Conservation (phyloP, 1,140 invertebrate genomes). For the Caenorhabditis elegans region DNA sequence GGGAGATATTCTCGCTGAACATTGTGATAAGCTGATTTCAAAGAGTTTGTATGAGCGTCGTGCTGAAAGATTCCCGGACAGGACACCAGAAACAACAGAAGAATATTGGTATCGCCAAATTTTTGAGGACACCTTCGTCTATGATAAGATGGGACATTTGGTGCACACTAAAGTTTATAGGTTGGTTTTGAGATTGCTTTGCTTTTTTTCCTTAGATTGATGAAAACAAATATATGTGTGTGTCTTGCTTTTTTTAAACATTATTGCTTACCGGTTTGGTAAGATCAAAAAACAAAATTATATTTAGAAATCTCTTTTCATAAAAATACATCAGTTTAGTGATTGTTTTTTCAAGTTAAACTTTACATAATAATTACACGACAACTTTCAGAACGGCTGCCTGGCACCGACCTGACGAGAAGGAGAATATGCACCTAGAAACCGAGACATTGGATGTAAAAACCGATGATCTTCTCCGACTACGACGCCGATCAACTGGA, state of each 20-base stretch:
- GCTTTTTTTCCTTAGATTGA: too few species aligned
- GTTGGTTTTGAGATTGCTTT: conserved; percentile 35
- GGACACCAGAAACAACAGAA: conserved; percentile 63
- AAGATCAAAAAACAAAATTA: not conserved
- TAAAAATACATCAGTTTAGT: too few species aligned
- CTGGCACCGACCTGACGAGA: conserved; percentile 57
- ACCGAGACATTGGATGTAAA: conserved; percentile 44
- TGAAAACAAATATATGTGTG: too few species aligned
- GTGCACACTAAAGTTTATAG: conserved; percentile 65
- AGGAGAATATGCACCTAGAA: conserved; percentile 54
- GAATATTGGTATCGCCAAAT: conserved; percentile 64
- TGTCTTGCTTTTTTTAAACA: too few species aligned
- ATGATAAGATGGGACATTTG: conserved; percentile 56
- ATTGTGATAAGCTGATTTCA: conserved; percentile 52
- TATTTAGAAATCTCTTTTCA: too few species aligned
- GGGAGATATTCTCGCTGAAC: conserved; percentile 55
- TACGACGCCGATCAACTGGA: conserved; percentile 64
- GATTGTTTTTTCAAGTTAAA: too few species aligned
- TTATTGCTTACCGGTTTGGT: too few species aligned
- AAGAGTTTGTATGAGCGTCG: conserved; percentile 53
- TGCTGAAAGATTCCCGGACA: conserved; percentile 54
- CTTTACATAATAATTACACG: too few species aligned
- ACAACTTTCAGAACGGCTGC: conserved; percentile 54
- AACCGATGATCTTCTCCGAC: conserved; percentile 50
- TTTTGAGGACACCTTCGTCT: conserved; percentile 57